Conservation (phyloP, 1,140 invertebrate species). For the Ips nitidus region DNA sequence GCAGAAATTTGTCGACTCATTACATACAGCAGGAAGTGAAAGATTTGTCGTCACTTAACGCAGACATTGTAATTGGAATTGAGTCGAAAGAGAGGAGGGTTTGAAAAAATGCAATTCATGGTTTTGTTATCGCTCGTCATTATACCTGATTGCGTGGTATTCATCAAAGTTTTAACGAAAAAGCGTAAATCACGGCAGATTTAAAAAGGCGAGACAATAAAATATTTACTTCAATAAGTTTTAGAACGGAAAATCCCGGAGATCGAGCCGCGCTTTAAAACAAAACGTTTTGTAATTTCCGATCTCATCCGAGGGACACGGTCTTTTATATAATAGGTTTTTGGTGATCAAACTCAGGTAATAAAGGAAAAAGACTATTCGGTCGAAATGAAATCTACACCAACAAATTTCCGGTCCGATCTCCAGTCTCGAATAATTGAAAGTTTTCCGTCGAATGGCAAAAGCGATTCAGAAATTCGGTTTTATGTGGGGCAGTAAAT, state of each 20-base stretch:
- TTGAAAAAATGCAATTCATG: constrained; percentile 25
- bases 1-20: constrained; percentile 25
- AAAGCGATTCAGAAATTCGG: constrained; percentile 6
- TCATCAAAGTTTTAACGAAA: not conserved
- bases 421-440: constrained; percentile 13
- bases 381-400: constrained; percentile 25
- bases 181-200: not conserved
- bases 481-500: constrained; percentile 1
- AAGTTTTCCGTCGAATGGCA: constrained; percentile 10
- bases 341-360: constrained; percentile 30
- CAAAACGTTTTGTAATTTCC: constrained; percentile 28
- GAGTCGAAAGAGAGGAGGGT: constrained; percentile 13
- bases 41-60: constrained; percentile 29
- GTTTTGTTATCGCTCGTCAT: constrained; percentile 10
- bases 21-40: constrained; percentile 26
- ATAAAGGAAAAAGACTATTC: constrained; percentile 32
- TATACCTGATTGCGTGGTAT: not conserved
- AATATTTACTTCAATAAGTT: constrained; percentile 4
- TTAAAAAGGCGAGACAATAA: not conserved
- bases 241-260: not conserved
- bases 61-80: constrained; percentile 27
- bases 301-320: constrained; percentile 19
- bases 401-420: constrained; percentile 22
- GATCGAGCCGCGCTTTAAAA: constrained; percentile 4
- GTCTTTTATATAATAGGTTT: constrained; percentile 28